These are phyloP conservation scores for Crotophaga sulcirostris DNA, from an alignment of 2,113 vertebrate species.

Conservation along the genomic window DNA sequence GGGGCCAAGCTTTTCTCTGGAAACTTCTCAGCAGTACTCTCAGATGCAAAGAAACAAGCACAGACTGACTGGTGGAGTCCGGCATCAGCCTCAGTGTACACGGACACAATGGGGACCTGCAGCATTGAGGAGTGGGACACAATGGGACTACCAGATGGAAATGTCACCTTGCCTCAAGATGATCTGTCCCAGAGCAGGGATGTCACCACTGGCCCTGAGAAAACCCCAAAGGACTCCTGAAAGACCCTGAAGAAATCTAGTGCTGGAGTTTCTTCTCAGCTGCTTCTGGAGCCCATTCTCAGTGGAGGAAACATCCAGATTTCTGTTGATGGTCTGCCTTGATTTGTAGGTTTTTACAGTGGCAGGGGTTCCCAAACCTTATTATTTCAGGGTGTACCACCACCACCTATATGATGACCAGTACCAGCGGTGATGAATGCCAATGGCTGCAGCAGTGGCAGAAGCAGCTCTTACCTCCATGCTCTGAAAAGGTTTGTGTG, in stretches of 20 bases:
- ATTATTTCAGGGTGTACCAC: background rate
- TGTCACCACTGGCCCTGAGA: background rate
- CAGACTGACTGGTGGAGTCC: background rate
- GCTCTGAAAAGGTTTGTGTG: background rate
- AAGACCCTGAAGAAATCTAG: background rate
- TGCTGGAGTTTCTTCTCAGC: background rate
- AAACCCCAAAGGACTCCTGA: background rate
- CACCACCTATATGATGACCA: background rate
- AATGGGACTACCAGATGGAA: background rate
- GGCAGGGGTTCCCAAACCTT: background rate
- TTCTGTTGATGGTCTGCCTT: background rate
- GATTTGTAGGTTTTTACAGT: background rate
- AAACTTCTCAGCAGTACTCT: conserved; percentile 19
- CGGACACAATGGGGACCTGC: background rate
- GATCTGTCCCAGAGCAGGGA: background rate
- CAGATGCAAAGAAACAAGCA: background rate
- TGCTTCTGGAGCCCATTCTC: background rate
- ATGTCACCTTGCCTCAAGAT: background rate
- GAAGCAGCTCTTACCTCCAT: background rate
- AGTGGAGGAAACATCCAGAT: background rate
- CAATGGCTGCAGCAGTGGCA: background rate
- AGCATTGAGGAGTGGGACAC: rapidly evolving
- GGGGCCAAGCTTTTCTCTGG: conserved; percentile 44
- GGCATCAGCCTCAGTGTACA: background rate
- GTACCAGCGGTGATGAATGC: background rate